phyloP scores from a whole-genome alignment of 2,113 vertebrate species.

The Formicarius rufipectus region DNA sequence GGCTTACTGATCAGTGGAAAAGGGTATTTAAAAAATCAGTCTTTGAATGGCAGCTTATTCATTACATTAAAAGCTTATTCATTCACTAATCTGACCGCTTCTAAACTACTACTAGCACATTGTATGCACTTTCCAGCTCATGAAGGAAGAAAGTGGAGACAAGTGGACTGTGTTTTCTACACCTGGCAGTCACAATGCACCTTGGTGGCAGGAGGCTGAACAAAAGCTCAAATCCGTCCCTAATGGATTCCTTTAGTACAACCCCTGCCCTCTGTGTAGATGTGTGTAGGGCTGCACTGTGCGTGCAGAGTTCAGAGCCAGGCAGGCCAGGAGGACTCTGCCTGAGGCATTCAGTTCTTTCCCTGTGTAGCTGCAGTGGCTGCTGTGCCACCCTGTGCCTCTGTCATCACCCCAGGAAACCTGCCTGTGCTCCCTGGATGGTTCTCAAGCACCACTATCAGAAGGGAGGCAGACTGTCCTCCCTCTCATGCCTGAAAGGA shows the following conservation, averaged over 20 bases:
- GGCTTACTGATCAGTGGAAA: neutral
- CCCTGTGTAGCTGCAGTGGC: neutral
- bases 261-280: neutral
- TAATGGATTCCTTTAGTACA: neutral
- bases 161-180: neutral
- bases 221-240: neutral
- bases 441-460: neutral
- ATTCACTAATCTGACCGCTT: neutral
- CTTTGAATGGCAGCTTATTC: neutral
- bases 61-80: neutral
- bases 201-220: neutral
- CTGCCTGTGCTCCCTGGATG: rapidly evolving
- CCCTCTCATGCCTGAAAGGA: rapidly evolving
- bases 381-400: neutral
- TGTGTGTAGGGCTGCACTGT: neutral
- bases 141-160: neutral
- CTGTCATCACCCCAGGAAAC: neutral
- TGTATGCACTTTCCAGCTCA: neutral
- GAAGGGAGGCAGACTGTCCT: neutral
- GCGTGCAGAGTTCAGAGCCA: neutral
- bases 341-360: neutral
- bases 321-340: neutral
- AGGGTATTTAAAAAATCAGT: neutral
- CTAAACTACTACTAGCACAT: neutral
- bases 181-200: neutral